Percentiles rank a stretch among this genome's conserved stretches.
Conservation (phyloP, 1,140 invertebrate genomes). For the Procambarus clarkii region DNA sequence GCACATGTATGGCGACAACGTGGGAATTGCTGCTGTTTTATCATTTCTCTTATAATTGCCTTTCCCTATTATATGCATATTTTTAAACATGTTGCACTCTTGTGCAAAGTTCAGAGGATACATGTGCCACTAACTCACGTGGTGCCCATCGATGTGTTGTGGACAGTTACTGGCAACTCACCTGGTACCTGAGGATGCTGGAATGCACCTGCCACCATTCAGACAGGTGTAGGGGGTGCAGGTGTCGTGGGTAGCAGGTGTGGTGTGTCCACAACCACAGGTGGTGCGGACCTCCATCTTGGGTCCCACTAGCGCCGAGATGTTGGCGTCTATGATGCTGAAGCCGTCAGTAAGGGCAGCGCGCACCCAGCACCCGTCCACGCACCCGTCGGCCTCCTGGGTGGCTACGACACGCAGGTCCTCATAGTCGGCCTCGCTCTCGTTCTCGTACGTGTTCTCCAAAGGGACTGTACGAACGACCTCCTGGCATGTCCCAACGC, state of each 20-base stretch:
- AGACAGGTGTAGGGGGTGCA: slow-evolving; percentile 54
- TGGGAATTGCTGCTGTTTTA: too few relatives aligned
- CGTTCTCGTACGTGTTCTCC: not conserved
- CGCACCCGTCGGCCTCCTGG: not conserved
- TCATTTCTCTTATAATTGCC: too few relatives aligned
- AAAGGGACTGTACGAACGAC: not conserved
- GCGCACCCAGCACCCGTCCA: slow-evolving; percentile 25
- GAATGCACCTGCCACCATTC: slow-evolving; percentile 47
- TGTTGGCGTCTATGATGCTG: slow-evolving; percentile 47
- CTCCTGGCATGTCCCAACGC: slow-evolving; percentile 27
- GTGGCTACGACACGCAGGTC: too few relatives aligned
- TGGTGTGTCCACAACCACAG: slow-evolving; percentile 30
- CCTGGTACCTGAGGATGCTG: slow-evolving; percentile 38
- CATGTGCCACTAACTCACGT: too few relatives aligned
- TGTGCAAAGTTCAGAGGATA: too few relatives aligned
- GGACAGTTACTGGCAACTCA: not conserved
- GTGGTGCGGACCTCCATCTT: slow-evolving; percentile 16
- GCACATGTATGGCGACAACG: too few relatives aligned
- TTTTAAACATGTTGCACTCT: too few relatives aligned
- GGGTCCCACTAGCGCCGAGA: slow-evolving; percentile 47
- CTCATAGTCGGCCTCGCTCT: not conserved
- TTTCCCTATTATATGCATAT: too few relatives aligned
- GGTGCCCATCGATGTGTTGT: too few relatives aligned
- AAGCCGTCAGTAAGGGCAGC: not conserved
- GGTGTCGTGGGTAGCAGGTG: slow-evolving; percentile 15